Evolutionary conservation across 1,140 invertebrate species (phyloP).

Genomic region (Microplitis mediator): DNA sequence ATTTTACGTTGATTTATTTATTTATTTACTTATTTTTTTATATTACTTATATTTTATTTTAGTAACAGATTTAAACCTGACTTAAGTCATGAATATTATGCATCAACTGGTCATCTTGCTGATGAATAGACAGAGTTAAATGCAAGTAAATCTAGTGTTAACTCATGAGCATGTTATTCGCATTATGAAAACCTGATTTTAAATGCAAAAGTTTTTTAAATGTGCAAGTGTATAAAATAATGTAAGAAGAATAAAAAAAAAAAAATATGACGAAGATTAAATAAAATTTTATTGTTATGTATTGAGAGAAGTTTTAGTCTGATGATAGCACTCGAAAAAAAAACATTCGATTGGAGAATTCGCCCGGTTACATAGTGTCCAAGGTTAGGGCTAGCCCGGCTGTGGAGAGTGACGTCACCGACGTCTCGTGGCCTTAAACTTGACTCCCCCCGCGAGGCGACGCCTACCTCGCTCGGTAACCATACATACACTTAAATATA

Average conservation of each 20-base stretch:
- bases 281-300: neutral
- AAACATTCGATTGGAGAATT: conserved; percentile 27
- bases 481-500: too few species aligned
- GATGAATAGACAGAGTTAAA: neutral
- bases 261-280: neutral
- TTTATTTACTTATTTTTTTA: too few species aligned
- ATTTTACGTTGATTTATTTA: too few species aligned
- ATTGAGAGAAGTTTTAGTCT: neutral
- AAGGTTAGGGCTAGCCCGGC: conserved; percentile 51
- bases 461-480: neutral
- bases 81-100: too few species aligned
- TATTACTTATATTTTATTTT: too few species aligned
- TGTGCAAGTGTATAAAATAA: neutral
- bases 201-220: neutral
- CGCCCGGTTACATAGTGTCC: conserved; percentile 43
- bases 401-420: conserved; percentile 48
- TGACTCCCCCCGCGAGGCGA: conserved; percentile 38
- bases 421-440: conserved; percentile 56
- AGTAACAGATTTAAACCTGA: too few species aligned
- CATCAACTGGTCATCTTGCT: too few species aligned
- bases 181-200: neutral
- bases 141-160: neutral
- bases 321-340: neutral
- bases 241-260: neutral
- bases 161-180: neutral